A percentile compares a stretch with the other conserved stretches of the same genome.
phyloP scores from a whole-genome alignment of 1,140 invertebrate genomes.

The Drosophila yakuba region DNA sequence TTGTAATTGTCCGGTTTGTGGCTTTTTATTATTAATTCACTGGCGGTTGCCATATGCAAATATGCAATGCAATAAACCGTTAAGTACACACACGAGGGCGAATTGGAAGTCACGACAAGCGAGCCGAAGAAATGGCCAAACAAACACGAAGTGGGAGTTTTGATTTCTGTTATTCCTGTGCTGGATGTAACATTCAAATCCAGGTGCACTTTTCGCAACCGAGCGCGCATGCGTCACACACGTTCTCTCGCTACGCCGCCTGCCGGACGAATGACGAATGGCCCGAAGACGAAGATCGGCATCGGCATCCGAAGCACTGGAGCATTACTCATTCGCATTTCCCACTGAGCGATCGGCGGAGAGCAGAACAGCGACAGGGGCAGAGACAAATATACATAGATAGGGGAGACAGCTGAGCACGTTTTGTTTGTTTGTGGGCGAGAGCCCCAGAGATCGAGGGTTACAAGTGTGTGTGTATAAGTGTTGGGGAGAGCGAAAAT shows the following conservation, averaged over 20 bases:
- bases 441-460: conserved; percentile 22
- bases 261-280: conserved; percentile 56
- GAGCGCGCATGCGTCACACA: conserved; percentile 76
- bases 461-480: not conserved
- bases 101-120: conserved; percentile 1
- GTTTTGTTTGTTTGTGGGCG: conserved; percentile 55
- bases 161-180: conserved; percentile 16
- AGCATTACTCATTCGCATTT: conserved; percentile 20
- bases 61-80: conserved; percentile 27
- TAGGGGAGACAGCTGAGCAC: conserved; percentile 10
- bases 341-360: conserved; percentile 7
- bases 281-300: not conserved
- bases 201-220: conserved; percentile 46
- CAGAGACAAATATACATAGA: not conserved
- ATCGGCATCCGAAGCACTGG: conserved; percentile 12
- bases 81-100: conserved; percentile 15
- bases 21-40: conserved; percentile 27
- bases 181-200: conserved; percentile 19
- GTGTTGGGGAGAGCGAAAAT: conserved; percentile 6
- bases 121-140: conserved; percentile 33
- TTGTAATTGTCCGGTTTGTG: conserved; percentile 51
- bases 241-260: conserved; percentile 65
- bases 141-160: conserved; percentile 33
- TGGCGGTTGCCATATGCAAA: conserved; percentile 26
- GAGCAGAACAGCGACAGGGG: conserved; percentile 2